Percentiles rank a stretch among this genome's conserved stretches.
phyloP scores from a whole-genome alignment of 1,140 invertebrate genomes.

The honey bee (Apis mellifera) region DNA sequence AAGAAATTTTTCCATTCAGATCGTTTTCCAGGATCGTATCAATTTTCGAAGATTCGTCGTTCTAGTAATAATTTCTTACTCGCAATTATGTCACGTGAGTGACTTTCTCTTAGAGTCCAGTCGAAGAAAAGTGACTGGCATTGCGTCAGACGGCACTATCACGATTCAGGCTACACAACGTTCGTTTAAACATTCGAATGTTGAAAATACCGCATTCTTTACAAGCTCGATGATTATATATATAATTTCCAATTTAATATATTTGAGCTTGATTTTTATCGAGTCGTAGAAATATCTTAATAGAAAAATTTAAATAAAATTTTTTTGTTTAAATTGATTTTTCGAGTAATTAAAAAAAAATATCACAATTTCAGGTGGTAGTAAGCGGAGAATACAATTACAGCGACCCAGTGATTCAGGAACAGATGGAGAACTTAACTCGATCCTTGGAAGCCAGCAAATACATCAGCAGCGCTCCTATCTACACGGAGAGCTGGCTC shows the following conservation, averaged over 20 bases:
- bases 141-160: conserved; percentile 56
- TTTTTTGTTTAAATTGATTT: too few species aligned
- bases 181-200: neutral
- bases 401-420: conserved; percentile 89
- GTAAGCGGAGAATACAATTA: conserved; percentile 93
- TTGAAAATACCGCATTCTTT: neutral
- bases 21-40: neutral
- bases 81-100: conserved; percentile 75
- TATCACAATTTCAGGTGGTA: conserved; percentile 86
- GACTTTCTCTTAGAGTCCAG: conserved; percentile 65
- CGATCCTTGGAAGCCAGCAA: conserved; percentile 90
- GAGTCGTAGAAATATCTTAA: too few species aligned
- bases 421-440: conserved; percentile 90
- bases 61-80: conserved; percentile 58
- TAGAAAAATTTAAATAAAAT: too few species aligned
- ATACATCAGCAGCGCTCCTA: conserved; percentile 88
- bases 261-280: neutral
- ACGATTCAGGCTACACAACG: neutral
- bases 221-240: neutral
- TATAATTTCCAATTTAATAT: neutral
- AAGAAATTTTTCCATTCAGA: too few species aligned
- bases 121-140: conserved; percentile 57
- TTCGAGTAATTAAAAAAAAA: too few species aligned
- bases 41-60: neutral
- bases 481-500: conserved; percentile 96